These are phyloP conservation scores for Epizoanthus ramosus DNA, from an alignment of 92 coral and sea anemone genomes.

Conservation along the genomic window DNA sequence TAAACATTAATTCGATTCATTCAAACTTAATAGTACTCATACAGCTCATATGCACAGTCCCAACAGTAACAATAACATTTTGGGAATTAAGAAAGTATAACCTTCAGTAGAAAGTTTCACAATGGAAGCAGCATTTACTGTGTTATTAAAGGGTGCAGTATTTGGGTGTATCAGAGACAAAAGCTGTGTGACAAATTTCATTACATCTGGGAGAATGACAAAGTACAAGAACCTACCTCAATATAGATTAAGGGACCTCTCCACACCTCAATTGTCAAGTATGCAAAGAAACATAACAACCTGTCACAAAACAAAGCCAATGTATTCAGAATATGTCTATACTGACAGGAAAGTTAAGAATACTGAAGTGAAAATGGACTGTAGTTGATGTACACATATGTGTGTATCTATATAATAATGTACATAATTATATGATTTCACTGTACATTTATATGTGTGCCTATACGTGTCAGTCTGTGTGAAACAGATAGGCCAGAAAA, in stretches of 20 bases:
- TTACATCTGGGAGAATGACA: neutral
- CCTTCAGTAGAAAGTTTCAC: too few relatives aligned
- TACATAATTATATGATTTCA: slow-evolving; percentile 18
- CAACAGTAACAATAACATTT: neutral
- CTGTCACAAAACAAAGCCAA: too few relatives aligned
- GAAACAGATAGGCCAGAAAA: slow-evolving; percentile 9
- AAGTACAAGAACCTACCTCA: too few relatives aligned
- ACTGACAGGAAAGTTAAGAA: too few relatives aligned
- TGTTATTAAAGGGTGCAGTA: slow-evolving; percentile 4
- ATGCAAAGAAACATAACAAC: slow-evolving; percentile 2
- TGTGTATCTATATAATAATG: slow-evolving; percentile 12
- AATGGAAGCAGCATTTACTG: neutral
- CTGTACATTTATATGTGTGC: slow-evolving; percentile 6
- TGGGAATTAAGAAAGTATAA: neutral
- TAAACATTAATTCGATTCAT: neutral
- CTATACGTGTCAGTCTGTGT: slow-evolving; percentile 11
- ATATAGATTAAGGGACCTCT: neutral
- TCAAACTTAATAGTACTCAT: neutral
- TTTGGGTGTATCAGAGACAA: neutral
- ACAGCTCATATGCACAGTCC: neutral
- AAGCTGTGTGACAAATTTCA: slow-evolving; percentile 1
- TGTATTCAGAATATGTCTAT: too few relatives aligned
- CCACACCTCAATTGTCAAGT: slow-evolving; percentile 1
- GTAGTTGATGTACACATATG: slow-evolving; percentile 7
- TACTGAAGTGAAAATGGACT: too few relatives aligned